A percentile compares a stretch with the other conserved stretches of the same genome.
Conservation (phyloP, 2,888 invertebrate species). For the Hedychridium roseum region DNA sequence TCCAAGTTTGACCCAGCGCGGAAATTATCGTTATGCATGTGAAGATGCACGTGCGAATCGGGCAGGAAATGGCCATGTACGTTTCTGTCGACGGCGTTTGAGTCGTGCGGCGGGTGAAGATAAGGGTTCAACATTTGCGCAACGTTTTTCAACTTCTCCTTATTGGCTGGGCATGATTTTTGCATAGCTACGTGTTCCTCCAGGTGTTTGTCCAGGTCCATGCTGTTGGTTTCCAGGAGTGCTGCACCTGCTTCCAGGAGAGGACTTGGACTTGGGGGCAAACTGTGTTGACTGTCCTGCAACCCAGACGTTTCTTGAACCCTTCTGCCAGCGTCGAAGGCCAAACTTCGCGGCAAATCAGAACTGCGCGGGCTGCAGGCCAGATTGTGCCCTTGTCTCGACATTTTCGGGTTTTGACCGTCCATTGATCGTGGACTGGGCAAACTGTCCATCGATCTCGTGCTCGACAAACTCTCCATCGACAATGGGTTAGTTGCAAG, state of each 20-base stretch:
- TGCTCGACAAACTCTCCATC: constrained; percentile 17
- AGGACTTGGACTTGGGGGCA: constrained; percentile 41
- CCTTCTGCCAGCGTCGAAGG: constrained; percentile 40
- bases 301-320: constrained; percentile 38
- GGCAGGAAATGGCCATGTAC: constrained; percentile 40
- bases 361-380: constrained; percentile 43
- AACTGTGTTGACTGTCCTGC: constrained; percentile 37
- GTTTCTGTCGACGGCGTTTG: constrained; percentile 27
- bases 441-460: no score
- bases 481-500: no score
- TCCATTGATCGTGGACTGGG: constrained; percentile 33
- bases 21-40: constrained; percentile 41
- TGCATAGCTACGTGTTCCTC: constrained; percentile 35
- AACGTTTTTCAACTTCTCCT: constrained; percentile 42
- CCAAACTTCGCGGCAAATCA: constrained; percentile 42
- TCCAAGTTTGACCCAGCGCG: constrained; percentile 31
- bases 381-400: constrained; percentile 35
- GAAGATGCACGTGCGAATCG: constrained; percentile 36
- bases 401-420: constrained; percentile 24
- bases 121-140: constrained; percentile 42
- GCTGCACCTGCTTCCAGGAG: constrained; percentile 30
- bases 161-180: constrained; percentile 19
- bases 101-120: constrained; percentile 45
- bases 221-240: constrained; percentile 26
- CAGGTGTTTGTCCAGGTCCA: constrained; percentile 38